These are phyloP conservation scores for Alectoris magna DNA, from an alignment of 2,797 vertebrate genomes.

Conservation along the genomic window DNA sequence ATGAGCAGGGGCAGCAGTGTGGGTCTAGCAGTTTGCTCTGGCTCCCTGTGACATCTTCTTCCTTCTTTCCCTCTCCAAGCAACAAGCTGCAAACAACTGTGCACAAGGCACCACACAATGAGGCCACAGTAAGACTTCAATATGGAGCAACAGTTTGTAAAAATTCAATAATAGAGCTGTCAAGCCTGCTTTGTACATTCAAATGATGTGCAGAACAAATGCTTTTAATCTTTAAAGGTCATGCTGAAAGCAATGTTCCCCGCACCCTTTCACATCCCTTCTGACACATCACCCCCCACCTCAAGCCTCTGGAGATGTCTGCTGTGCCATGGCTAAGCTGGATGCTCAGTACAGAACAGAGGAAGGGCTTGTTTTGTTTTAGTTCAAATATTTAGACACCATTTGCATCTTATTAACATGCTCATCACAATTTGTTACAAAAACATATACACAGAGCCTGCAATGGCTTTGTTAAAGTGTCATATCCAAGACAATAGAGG, in stretches of 20 bases:
- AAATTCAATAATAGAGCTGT: not conserved
- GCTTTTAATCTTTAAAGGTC: not conserved
- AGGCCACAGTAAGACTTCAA: not conserved
- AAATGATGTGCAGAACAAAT: not conserved
- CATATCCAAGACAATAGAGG: not conserved
- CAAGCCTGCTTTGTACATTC: not conserved
- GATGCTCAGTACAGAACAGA: not conserved
- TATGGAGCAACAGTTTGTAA: not conserved
- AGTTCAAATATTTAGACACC: conserved; percentile 44
- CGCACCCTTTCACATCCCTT: not conserved
- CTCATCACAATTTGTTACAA: not conserved
- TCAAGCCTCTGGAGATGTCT: not conserved
- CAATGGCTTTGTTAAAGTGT: not conserved
- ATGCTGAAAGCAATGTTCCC: not conserved
- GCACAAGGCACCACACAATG: not conserved
- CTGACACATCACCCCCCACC: not conserved
- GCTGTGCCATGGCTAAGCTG: not conserved
- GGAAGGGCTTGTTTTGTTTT: not conserved
- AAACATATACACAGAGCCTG: not conserved
- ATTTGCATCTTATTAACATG: conserved; percentile 43
- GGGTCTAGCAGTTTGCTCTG: not conserved
- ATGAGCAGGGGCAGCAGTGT: not conserved
- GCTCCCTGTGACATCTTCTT: not conserved
- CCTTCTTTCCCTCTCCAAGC: not conserved
- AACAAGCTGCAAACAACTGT: not conserved